Evolutionary conservation across 2,888 invertebrate genomes (phyloP).

Genomic region (Salpingus planirostris): DNA sequence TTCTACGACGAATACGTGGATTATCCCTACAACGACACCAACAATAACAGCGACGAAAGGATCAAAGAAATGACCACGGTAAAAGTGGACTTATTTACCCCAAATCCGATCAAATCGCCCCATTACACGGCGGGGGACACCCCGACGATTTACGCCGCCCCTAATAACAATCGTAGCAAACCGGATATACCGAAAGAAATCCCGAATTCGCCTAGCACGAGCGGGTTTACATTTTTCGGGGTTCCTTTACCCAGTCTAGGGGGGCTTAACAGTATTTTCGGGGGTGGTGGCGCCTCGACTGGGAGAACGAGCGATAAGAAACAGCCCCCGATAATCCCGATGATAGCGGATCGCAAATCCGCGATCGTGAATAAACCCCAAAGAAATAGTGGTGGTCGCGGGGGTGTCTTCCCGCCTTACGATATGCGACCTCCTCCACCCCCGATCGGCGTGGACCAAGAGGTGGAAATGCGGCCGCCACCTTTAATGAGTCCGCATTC

Average conservation of each 20-base stretch:
- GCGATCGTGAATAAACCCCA: constrained; percentile 33
- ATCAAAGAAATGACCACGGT: constrained; percentile 10
- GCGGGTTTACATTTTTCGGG: constrained; percentile 76
- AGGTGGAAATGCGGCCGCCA: too few species aligned
- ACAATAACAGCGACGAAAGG: constrained; percentile 11
- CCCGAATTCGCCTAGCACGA: constrained; percentile 44
- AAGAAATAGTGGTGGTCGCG: constrained; percentile 5
- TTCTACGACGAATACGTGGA: constrained; percentile 78
- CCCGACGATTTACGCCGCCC: constrained; percentile 51
- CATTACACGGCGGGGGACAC: constrained; percentile 44
- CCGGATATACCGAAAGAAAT: constrained; percentile 33
- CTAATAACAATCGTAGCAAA: constrained; percentile 31
- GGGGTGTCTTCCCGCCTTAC: constrained; percentile 1
- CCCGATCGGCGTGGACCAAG: constrained; percentile 2
- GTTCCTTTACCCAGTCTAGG: constrained; percentile 67
- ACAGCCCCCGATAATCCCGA: constrained; percentile 6
- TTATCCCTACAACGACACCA: constrained; percentile 58
- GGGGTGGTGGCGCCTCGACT: constrained; percentile 25
- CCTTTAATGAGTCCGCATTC: too few species aligned
- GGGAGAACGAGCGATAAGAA: constrained; percentile 24
- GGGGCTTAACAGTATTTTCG: constrained; percentile 55
- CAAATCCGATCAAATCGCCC: constrained; percentile 13
- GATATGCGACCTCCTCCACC: constrained; percentile 20
- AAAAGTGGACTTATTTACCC: too few species aligned
- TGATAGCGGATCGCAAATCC: constrained; percentile 27